Base-by-base conservation (phyloP, 2,113 vertebrate species). In the Rhinolophus ferrumequinum region DNA sequence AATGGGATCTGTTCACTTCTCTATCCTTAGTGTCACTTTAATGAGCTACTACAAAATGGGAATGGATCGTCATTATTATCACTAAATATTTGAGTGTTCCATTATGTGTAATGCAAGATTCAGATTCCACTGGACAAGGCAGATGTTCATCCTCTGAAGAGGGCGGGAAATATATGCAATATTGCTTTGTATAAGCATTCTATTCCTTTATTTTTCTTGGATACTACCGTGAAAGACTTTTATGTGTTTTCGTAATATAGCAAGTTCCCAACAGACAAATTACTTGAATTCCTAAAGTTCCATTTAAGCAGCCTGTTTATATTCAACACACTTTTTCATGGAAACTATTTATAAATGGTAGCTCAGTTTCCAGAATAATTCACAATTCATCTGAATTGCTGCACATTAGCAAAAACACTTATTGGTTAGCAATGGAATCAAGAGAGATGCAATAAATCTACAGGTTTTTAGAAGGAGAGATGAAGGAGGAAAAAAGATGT, bases 241-340 rank as follows among this genome's bases (percentile, higher is more conserved):
- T 76, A 38, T 80, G 83, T 60, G 16, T 94, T 90, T 81, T 88
- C 85, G 26, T 95, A 93, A 66, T 82, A 81, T 60, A 52, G 35
- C 73, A 92, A 93, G 52, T 88, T 94, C 66, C 77, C 91, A 52
- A 88, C 60, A 66, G 93, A 85, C 38, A 89, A 93, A 89, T 72
- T 80, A 85, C 21, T 81, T 93, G 44, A 94, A 88, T 94, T 76
- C 85, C 50, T 47, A 87, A 96, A 96, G n/a, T 94, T 93, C 15
- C 44, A 22, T 69, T 21, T 81, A 91, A 93, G 35, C 47, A 93
- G 24, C 44, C 90, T 95, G 50, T 88, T 95, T 70, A 80, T 90
- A 91, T 95, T 93, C 56, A 96, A 30, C 44, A 75, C 69, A 58
- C 82, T 95, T 97, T 93, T n/a, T 38, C 41, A 76, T 80, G 93